Conservation (phyloP, 2,888 invertebrate species). For the Scelioninae gen. 1 region DNA sequence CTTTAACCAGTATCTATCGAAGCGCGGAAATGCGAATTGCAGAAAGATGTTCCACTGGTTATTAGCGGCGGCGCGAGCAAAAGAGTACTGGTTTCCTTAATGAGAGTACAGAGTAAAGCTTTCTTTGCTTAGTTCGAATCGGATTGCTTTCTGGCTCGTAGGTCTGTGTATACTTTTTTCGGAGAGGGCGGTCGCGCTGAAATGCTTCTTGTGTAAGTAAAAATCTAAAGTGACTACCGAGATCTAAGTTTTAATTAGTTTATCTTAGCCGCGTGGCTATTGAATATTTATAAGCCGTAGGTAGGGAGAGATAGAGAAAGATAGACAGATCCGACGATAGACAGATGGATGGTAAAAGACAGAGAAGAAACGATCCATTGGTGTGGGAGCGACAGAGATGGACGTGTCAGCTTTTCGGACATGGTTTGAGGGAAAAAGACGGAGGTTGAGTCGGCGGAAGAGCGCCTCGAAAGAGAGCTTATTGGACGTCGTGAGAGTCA, state of each 20-base stretch:
- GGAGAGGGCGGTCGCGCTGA: slow-evolving; percentile 80
- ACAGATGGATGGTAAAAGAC: slow-evolving; percentile 28
- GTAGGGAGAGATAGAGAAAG: slow-evolving; percentile 66
- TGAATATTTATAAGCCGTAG: slow-evolving; percentile 84
- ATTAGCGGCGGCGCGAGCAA: slow-evolving; percentile 63
- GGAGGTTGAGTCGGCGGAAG: slow-evolving; percentile 46
- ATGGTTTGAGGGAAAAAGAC: no score
- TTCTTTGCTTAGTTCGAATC: slow-evolving; percentile 81
- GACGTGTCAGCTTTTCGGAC: no score
- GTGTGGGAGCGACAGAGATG: no score
- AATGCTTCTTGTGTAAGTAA: slow-evolving; percentile 85
- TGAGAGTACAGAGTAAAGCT: slow-evolving; percentile 84
- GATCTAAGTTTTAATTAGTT: slow-evolving; percentile 85
- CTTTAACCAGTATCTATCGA: not conserved
- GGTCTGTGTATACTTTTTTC: slow-evolving; percentile 82
- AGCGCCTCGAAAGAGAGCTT: slow-evolving; percentile 55
- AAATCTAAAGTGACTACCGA: slow-evolving; percentile 85
- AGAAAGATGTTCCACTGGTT: slow-evolving; percentile 51
- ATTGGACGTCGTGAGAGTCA: slow-evolving; percentile 63
- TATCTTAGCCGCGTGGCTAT: slow-evolving; percentile 85
- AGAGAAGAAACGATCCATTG: no score
- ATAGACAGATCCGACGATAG: slow-evolving; percentile 54
- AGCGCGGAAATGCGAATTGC: slow-evolving; percentile 44
- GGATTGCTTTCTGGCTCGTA: slow-evolving; percentile 77
- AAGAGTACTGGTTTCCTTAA: slow-evolving; percentile 81